Percentiles rank a stretch among this genome's conserved stretches.
Conservation (phyloP, 2,113 vertebrate species). For the Ptychochromis oligacanthus region DNA sequence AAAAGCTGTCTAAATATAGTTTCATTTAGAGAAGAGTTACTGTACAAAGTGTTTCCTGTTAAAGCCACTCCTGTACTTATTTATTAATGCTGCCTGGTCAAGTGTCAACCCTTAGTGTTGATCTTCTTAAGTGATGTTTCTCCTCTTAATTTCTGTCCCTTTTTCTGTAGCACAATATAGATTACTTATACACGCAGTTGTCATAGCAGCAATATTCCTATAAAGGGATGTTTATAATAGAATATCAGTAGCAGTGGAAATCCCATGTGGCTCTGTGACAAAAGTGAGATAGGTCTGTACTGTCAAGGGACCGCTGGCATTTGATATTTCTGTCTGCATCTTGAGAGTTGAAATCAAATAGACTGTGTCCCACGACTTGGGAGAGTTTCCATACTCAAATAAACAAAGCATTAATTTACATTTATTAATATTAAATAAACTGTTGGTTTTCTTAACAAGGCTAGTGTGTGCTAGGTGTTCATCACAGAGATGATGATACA, state of each 20-base stretch:
- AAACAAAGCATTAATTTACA: conserved; percentile 81
- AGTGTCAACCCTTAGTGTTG: background rate
- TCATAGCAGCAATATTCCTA: background rate
- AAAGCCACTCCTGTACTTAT: background rate
- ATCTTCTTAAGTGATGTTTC: background rate
- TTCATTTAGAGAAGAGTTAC: conserved; percentile 10
- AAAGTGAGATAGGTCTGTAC: conserved; percentile 30
- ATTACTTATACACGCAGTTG: background rate
- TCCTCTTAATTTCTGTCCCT: background rate
- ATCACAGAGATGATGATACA: conserved; percentile 68
- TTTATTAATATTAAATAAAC: conserved; percentile 75
- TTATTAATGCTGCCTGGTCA: background rate
- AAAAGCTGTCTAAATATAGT: conserved; percentile 12
- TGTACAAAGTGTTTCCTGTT: conserved; percentile 5
- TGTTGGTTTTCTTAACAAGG: conserved; percentile 60
- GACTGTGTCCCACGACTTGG: conserved; percentile 53
- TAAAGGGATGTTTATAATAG: conserved; percentile 3
- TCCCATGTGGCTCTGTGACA: conserved; percentile 24
- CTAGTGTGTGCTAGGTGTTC: conserved; percentile 62
- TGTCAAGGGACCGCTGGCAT: conserved; percentile 49
- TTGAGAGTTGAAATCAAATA: conserved; percentile 56
- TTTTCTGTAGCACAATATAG: background rate
- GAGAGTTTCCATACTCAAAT: conserved; percentile 65
- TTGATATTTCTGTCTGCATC: conserved; percentile 65
- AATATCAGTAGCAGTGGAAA: background rate